Percentiles rank a stretch among this genome's conserved stretches.
phyloP scores from a whole-genome alignment of 2,797 vertebrate genomes.

The Myripristis murdjan region DNA sequence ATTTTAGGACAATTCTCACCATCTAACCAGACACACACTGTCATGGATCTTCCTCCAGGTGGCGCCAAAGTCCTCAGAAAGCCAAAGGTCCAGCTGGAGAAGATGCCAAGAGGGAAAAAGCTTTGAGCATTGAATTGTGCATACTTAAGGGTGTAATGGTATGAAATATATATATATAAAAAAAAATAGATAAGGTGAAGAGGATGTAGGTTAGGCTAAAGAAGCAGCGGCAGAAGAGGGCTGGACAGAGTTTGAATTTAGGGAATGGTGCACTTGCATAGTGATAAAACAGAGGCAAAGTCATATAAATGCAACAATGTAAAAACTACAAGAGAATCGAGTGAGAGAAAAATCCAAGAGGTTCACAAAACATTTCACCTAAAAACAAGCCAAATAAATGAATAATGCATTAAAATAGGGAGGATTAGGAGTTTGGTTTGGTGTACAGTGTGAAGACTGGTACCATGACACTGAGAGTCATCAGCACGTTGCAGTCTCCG shows the following conservation, averaged over 20 bases:
- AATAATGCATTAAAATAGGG: not conserved
- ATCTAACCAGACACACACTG: slow-evolving; percentile 93
- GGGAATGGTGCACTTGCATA: no score
- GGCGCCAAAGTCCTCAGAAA: slow-evolving; percentile 92
- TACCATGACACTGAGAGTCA: slow-evolving; percentile 90
- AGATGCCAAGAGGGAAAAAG: slow-evolving; percentile 12
- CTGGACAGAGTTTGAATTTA: no score
- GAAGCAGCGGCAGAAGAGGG: no score
- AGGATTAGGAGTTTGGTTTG: not conserved
- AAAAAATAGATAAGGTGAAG: not conserved
- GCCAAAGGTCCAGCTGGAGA: slow-evolving; percentile 87
- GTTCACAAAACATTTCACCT: no score
- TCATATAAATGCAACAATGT: no score
- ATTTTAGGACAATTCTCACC: slow-evolving; percentile 84
- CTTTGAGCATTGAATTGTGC: not conserved
- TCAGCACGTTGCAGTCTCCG: slow-evolving; percentile 81
- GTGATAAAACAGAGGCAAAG: no score
- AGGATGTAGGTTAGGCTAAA: no score
- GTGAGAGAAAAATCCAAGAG: no score
- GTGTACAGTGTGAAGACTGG: slow-evolving; percentile 6
- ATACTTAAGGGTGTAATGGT: not conserved
- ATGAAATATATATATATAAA: not conserved
- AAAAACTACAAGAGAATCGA: no score
- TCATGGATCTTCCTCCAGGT: slow-evolving; percentile 92
- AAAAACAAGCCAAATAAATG: not conserved